These are phyloP conservation scores for Tolmerus cingulatus DNA, from an alignment of 2,888 invertebrate genomes.

Conservation along the genomic window DNA sequence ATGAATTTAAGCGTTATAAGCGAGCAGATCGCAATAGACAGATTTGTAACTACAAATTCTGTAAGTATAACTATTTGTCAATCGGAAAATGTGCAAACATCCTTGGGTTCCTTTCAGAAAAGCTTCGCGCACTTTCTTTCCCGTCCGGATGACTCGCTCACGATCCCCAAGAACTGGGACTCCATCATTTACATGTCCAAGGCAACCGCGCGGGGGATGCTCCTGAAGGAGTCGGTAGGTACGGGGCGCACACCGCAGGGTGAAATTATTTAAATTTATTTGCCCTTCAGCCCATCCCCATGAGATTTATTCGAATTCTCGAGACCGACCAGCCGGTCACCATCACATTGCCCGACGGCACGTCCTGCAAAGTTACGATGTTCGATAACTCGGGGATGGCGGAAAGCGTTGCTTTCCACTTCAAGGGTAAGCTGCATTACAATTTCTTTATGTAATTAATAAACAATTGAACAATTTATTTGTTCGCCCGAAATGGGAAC, in stretches of 20 bases:
- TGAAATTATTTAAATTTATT: background rate
- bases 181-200: background rate
- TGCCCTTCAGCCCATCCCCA: background rate
- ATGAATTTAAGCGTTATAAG: background rate
- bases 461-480: no score
- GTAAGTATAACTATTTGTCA: background rate
- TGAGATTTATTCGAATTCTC: background rate
- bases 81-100: background rate
- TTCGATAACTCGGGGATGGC: background rate
- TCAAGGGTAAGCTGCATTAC: background rate
- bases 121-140: background rate
- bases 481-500: no score
- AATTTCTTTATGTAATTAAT: background rate
- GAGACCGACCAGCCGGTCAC: background rate
- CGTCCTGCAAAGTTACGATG: background rate
- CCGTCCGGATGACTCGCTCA: background rate
- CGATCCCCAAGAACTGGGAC: background rate
- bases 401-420: background rate
- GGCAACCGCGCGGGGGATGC: background rate
- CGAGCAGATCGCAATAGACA: background rate
- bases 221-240: background rate
- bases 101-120: background rate
- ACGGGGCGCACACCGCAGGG: background rate
- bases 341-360: background rate
- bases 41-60: background rate